Evolutionary conservation across 2,113 vertebrate genomes (phyloP).

Genomic region (Pelvicachromis taeniatus): DNA sequence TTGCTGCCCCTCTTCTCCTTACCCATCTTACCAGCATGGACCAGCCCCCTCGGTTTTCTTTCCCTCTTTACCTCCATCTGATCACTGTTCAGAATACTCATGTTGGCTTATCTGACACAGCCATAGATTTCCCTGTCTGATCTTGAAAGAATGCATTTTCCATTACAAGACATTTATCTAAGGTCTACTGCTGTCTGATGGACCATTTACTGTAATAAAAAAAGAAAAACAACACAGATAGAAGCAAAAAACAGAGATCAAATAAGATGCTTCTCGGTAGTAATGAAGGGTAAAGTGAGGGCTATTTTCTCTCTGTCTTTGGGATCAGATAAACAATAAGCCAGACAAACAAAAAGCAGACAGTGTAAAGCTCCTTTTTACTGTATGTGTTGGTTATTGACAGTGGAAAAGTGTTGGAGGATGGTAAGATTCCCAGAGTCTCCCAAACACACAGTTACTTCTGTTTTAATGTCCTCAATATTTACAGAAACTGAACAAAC

Average conservation of each 20-base stretch:
- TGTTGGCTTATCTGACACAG: constrained; percentile 62
- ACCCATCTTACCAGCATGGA: constrained; percentile 44
- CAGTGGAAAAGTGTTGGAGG: background rate
- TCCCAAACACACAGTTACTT: background rate
- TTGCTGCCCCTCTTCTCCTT: background rate
- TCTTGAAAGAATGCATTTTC: constrained; percentile 53
- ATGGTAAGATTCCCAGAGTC: constrained; percentile 23
- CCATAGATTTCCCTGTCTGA: constrained; percentile 61
- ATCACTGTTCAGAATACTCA: constrained; percentile 47
- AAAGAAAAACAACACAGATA: background rate
- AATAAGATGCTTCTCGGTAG: constrained; percentile 38
- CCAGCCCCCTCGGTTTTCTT: background rate
- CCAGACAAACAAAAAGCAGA: constrained; percentile 12
- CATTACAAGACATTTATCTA: constrained; percentile 60
- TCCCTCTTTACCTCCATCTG: constrained; percentile 5
- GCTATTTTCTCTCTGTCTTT: constrained; percentile 13
- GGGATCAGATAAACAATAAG: constrained; percentile 23
- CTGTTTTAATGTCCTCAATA: background rate
- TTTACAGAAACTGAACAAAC: background rate
- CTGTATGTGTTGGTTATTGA: constrained; percentile 16
- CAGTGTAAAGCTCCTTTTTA: constrained; percentile 1
- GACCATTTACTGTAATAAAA: constrained; percentile 52
- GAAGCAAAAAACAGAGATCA: background rate
- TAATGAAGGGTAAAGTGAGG: constrained; percentile 14
- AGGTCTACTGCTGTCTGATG: constrained; percentile 37